Conservation (phyloP, 2,113 vertebrate genomes). For the Rhinolophus ferrumequinum region DNA sequence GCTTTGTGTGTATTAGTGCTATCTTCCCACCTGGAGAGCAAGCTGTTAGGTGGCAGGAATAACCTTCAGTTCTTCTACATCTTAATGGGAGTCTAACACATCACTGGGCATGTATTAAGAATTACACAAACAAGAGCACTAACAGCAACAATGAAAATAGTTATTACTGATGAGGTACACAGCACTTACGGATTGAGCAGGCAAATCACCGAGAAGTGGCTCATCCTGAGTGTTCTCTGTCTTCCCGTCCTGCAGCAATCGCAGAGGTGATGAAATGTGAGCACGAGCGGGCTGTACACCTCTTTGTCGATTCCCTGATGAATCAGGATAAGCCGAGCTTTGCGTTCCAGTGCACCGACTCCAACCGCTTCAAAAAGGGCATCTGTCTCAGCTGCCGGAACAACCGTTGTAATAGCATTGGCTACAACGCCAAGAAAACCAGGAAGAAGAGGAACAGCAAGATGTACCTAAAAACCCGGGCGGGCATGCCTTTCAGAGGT, state of each 20-base stretch:
- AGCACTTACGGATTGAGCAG: neutral
- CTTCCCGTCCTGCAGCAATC: slow-evolving; percentile 85
- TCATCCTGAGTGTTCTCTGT: neutral
- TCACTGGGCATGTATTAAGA: neutral
- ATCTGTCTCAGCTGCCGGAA: slow-evolving; percentile 99
- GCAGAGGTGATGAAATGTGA: slow-evolving; percentile 94
- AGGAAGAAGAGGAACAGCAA: slow-evolving; percentile 92
- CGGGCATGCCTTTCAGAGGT: slow-evolving; percentile 96
- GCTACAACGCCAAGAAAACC: slow-evolving; percentile 93
- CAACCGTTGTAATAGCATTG: slow-evolving; percentile 95
- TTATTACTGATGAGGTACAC: neutral
- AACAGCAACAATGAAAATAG: neutral
- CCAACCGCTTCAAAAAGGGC: slow-evolving; percentile 95
- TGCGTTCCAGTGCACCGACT: slow-evolving; percentile 93
- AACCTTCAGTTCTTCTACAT: neutral
- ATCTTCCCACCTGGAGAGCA: neutral
- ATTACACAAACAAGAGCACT: neutral
- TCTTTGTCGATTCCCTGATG: slow-evolving; percentile 97
- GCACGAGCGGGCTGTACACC: slow-evolving; percentile 94
- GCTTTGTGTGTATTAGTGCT: neutral
- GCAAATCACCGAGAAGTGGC: rapidly evolving
- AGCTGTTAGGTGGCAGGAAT: neutral
- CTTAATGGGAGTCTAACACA: neutral
- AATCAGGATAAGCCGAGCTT: slow-evolving; percentile 95
- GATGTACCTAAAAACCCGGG: slow-evolving; percentile 98